A percentile compares a stretch with the other conserved stretches of the same genome.
These are phyloP conservation scores for Lagocephalus sceleratus DNA, from an alignment of 2,797 vertebrate species.

Conservation along the genomic window DNA sequence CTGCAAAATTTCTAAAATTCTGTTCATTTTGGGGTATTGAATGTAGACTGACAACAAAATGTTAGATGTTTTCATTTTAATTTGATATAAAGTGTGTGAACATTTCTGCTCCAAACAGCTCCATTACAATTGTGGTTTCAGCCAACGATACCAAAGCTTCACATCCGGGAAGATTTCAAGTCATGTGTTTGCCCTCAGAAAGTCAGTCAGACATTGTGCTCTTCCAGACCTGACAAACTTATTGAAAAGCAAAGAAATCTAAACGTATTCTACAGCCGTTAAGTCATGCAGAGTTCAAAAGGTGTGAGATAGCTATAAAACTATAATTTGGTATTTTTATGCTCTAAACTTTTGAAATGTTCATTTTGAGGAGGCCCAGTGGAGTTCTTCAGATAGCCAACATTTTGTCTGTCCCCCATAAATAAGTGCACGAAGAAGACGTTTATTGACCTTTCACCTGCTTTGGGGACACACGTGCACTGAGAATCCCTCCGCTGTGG, in stretches of 20 bases:
- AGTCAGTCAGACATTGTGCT: slow-evolving; percentile 13
- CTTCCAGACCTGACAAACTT: slow-evolving; percentile 17
- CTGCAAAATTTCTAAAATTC: no score
- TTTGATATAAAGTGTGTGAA: no score
- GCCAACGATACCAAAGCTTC: no score
- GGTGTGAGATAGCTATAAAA: slow-evolving; percentile 11
- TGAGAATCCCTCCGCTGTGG: slow-evolving; percentile 18
- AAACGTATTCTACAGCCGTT: background rate
- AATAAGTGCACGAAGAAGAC: slow-evolving; percentile 15
- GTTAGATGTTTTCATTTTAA: no score
- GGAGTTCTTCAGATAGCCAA: slow-evolving; percentile 1
- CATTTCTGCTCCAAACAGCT: no score
- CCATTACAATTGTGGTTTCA: no score
- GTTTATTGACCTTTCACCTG: slow-evolving; percentile 31
- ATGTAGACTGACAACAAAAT: no score
- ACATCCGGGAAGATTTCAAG: no score
- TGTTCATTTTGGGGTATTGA: no score
- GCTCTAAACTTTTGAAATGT: slow-evolving; percentile 18
- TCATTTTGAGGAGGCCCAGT: slow-evolving; percentile 25
- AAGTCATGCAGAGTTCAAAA: background rate
- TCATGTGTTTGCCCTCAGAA: slow-evolving; percentile 20
- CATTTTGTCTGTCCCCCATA: slow-evolving; percentile 8
- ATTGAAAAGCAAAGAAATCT: slow-evolving; percentile 10
- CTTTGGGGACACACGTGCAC: slow-evolving; percentile 24
- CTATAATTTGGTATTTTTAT: slow-evolving; percentile 3